Evolutionary conservation across 2,888 invertebrate species (phyloP).

Genomic region (Euproctis similis): DNA sequence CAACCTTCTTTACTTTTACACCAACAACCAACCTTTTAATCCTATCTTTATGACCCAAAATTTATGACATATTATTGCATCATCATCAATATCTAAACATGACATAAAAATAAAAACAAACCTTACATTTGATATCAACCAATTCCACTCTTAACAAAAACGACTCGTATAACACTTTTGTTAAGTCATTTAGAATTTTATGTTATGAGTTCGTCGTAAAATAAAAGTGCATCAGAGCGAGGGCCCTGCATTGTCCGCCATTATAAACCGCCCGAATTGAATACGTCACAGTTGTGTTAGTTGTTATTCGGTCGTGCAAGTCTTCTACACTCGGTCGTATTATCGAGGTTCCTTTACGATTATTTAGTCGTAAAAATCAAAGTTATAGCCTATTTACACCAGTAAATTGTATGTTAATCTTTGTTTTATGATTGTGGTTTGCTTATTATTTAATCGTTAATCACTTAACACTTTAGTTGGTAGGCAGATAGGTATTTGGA

Average conservation of each 20-base stretch:
- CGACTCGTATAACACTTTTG: constrained; percentile 51
- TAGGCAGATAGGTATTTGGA: too few species aligned
- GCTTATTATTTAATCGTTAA: constrained; percentile 73
- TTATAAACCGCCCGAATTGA: constrained; percentile 51
- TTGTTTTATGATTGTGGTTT: constrained; percentile 71
- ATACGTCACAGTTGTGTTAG: constrained; percentile 23
- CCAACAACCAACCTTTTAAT: too few species aligned
- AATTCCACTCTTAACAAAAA: too few species aligned
- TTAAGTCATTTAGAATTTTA: constrained; percentile 71
- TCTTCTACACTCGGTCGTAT: constrained; percentile 41
- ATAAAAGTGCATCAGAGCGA: constrained; percentile 75
- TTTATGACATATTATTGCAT: too few species aligned
- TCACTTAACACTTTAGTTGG: constrained; percentile 63
- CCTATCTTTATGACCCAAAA: too few species aligned
- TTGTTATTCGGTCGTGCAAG: constrained; percentile 19
- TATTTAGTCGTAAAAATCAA: constrained; percentile 78
- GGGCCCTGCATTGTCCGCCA: constrained; percentile 65
- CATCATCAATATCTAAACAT: too few species aligned
- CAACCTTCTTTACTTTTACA: too few species aligned
- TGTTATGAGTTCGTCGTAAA: constrained; percentile 71
- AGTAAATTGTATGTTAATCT: constrained; percentile 74
- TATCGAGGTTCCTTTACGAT: constrained; percentile 73
- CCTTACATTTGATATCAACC: too few species aligned
- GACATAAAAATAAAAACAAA: too few species aligned
- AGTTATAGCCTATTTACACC: constrained; percentile 76